These are phyloP conservation scores for Mareca strepera DNA, from an alignment of 2,797 vertebrate species.

Conservation along the genomic window DNA sequence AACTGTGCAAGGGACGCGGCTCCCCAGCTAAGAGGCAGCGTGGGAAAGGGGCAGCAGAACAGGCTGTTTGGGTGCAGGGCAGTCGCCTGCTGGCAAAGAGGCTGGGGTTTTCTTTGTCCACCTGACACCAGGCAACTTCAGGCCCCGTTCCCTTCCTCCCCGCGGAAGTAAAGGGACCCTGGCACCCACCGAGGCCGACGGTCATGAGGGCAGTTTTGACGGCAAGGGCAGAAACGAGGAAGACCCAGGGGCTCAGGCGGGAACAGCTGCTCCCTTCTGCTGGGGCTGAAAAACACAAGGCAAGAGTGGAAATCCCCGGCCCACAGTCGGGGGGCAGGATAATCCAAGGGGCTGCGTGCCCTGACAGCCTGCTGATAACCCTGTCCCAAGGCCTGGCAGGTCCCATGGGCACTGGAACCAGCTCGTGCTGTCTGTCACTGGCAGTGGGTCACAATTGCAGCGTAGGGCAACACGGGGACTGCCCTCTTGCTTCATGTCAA, in stretches of 20 bases:
- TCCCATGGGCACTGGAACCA: not conserved
- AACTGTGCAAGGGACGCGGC: not conserved
- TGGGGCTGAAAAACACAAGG: slow-evolving; percentile 23
- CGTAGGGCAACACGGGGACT: not conserved
- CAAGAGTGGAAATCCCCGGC: not conserved
- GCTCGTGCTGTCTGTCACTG: not conserved
- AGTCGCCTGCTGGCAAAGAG: not conserved
- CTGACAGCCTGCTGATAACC: not conserved
- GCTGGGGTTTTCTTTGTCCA: not conserved
- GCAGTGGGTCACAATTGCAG: not conserved
- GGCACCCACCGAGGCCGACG: not conserved
- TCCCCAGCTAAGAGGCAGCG: not conserved
- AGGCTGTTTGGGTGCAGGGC: not conserved
- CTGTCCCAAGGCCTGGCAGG: not conserved
- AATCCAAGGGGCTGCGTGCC: rapidly evolving
- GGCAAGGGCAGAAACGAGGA: not conserved
- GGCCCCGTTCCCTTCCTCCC: not conserved
- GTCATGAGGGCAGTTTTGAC: slow-evolving; percentile 4
- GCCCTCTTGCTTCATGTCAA: not conserved
- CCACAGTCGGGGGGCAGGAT: rapidly evolving
- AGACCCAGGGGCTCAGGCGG: not conserved
- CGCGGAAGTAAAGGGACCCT: not conserved
- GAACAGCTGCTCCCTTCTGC: not conserved
- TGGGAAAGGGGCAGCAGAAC: not conserved
- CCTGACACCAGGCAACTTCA: not conserved